These are phyloP conservation scores for Odontomachus brunneus DNA, from an alignment of 1,140 invertebrate genomes.

Conservation along the genomic window DNA sequence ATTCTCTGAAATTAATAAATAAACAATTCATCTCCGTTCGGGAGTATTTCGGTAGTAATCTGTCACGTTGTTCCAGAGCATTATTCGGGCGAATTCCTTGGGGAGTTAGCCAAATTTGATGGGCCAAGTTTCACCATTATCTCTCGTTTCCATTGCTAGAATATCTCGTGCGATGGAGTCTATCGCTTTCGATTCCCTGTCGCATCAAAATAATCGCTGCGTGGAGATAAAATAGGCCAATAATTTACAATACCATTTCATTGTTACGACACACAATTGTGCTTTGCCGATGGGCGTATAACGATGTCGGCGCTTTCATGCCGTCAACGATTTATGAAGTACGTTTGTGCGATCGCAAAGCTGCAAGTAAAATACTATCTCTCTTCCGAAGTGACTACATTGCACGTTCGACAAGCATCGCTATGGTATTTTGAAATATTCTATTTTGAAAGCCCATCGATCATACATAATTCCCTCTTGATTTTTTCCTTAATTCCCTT, in stretches of 20 bases:
- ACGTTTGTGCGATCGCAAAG: not conserved
- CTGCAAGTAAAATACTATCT: constrained; percentile 10
- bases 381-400: not conserved
- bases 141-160: constrained; percentile 49
- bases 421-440: too few relatives aligned
- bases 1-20: constrained; percentile 44
- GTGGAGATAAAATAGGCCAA: constrained; percentile 12
- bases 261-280: constrained; percentile 7
- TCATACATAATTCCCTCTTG: too few relatives aligned
- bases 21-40: constrained; percentile 48
- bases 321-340: not conserved
- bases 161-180: constrained; percentile 48
- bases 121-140: constrained; percentile 58
- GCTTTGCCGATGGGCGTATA: not conserved
- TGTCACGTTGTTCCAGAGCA: constrained; percentile 56
- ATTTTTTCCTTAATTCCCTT: too few relatives aligned
- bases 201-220: constrained; percentile 34
- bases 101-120: constrained; percentile 58
- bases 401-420: too few relatives aligned
- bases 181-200: constrained; percentile 46
- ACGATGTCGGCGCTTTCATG: constrained; percentile 9
- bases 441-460: too few relatives aligned
- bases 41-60: constrained; percentile 30
- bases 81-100: constrained; percentile 50
- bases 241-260: constrained; percentile 23